Evolutionary conservation across 2,888 invertebrate genomes (phyloP).

Genomic region (Tenthredo mesomela): DNA sequence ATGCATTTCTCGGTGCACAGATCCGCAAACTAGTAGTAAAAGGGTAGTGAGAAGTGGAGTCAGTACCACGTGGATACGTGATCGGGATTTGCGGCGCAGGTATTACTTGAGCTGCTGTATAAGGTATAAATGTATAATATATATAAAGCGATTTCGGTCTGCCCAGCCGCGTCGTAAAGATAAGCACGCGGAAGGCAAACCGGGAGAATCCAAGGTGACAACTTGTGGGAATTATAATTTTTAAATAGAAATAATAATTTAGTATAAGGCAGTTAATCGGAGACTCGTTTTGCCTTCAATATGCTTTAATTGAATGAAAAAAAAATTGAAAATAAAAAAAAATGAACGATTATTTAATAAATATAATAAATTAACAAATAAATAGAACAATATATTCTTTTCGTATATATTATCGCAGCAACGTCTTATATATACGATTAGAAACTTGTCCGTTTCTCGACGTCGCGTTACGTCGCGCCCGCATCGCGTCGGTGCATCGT

Average conservation of each 20-base stretch:
- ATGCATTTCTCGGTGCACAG: neutral
- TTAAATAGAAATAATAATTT: neutral
- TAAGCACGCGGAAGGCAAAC: slow-evolving; percentile 50
- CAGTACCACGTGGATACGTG: slow-evolving; percentile 35
- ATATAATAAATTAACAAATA: neutral
- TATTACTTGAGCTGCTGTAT: neutral
- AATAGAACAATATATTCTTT: neutral
- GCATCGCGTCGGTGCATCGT: slow-evolving; percentile 20
- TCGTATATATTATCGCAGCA: slow-evolving; percentile 29
- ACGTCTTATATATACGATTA: slow-evolving; percentile 28
- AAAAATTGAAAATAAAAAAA: neutral
- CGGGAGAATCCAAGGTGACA: slow-evolving; percentile 44
- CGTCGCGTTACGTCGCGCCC: neutral
- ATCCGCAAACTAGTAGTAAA: neutral
- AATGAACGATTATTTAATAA: neutral
- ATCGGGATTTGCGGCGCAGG: slow-evolving; percentile 14
- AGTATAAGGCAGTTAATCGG: neutral
- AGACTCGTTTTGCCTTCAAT: neutral
- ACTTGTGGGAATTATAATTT: slow-evolving; percentile 49
- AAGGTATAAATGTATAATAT: neutral
- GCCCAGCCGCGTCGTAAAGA: slow-evolving; percentile 57
- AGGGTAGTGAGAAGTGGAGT: neutral
- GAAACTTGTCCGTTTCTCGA: neutral
- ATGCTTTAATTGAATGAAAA: neutral
- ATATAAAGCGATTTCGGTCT: slow-evolving; percentile 55